A percentile compares a stretch with the other conserved stretches of the same genome.
Conservation (phyloP, 37 sponge, comb jelly and placozoan genomes). For the Corticium candelabrum region DNA sequence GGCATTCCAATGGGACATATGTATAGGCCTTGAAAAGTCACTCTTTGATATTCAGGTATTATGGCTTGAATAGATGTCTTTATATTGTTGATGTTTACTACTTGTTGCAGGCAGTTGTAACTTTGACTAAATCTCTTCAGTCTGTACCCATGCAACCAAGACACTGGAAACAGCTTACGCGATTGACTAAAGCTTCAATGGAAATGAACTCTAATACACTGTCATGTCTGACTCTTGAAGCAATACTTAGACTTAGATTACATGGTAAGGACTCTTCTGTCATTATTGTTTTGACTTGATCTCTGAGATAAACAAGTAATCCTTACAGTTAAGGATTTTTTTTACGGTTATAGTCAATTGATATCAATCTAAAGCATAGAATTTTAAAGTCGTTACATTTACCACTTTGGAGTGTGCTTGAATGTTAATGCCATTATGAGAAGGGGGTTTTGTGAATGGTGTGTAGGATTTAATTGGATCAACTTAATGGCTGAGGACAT, state of each 20-base stretch:
- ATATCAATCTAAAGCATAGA: no score
- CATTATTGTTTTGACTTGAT: no score
- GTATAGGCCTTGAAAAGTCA: background rate
- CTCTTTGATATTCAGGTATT: background rate
- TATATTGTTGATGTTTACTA: background rate
- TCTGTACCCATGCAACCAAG: conserved; percentile 72
- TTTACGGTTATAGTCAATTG: no score
- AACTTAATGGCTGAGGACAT: no score
- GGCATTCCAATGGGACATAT: background rate
- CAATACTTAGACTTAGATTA: conserved; percentile 28
- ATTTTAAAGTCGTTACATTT: no score
- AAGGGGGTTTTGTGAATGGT: no score
- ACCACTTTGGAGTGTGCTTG: no score
- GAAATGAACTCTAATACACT: conserved; percentile 24
- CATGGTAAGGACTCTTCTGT: conserved; percentile 41
- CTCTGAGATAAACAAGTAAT: no score
- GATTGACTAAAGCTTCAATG: conserved; percentile 15
- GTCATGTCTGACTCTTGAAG: conserved; percentile 34
- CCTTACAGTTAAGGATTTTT: no score
- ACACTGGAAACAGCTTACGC: conserved; percentile 88
- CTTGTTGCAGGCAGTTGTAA: conserved; percentile 23
- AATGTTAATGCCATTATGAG: no score
- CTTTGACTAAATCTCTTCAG: conserved; percentile 41
- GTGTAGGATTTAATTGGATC: no score
- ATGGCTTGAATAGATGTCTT: background rate